Conservation (phyloP, 2,113 vertebrate genomes). For the Fulica atra region DNA sequence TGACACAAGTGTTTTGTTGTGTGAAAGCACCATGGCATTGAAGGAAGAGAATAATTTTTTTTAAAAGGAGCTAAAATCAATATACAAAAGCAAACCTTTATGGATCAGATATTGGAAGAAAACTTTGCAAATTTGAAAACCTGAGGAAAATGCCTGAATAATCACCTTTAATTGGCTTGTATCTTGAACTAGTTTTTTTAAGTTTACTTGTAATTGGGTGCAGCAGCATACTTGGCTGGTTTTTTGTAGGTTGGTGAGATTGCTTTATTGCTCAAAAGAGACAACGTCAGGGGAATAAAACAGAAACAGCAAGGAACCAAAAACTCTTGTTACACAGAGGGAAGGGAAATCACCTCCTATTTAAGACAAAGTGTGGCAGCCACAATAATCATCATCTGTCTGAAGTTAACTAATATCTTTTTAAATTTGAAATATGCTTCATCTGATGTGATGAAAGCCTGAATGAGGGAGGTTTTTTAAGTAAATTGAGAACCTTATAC, state of each 20-base stretch:
- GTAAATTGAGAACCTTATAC: neutral
- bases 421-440: neutral
- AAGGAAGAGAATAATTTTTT: neutral
- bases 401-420: neutral
- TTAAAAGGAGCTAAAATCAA: neutral
- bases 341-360: neutral
- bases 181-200: neutral
- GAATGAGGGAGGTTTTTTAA: neutral
- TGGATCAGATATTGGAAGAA: neutral
- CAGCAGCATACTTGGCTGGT: neutral
- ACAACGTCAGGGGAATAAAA: neutral
- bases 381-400: neutral
- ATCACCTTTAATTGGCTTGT: neutral
- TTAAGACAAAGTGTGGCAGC: neutral
- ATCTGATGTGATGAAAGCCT: neutral
- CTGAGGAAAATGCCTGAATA: neutral
- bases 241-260: neutral
- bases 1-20: neutral
- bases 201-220: neutral
- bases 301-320: neutral
- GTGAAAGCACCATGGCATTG: neutral
- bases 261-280: neutral
- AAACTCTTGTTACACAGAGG: neutral
- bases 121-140: neutral
- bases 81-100: neutral